A percentile compares a stretch with the other conserved stretches of the same genome.
Evolutionary conservation across 2,888 invertebrate genomes (phyloP).

Genomic region (Ligdia adustata): DNA sequence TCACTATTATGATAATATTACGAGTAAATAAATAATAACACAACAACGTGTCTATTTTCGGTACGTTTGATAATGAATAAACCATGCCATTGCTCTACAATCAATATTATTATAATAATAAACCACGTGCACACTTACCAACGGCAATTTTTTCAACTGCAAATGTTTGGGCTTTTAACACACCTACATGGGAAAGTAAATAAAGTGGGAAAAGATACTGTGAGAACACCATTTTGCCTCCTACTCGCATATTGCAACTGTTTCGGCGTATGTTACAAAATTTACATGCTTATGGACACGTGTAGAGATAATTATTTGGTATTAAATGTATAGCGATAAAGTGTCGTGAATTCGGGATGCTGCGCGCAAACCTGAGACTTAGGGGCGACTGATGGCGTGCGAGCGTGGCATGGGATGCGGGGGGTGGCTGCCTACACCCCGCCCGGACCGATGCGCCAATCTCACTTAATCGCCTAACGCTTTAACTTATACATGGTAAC

Average conservation of each 20-base stretch:
- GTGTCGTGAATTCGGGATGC: constrained; percentile 71
- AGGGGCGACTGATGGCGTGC: constrained; percentile 75
- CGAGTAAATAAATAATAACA: too few relatives aligned
- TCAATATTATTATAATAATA: too few relatives aligned
- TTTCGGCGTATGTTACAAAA: background rate
- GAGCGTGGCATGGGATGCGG: constrained; percentile 66
- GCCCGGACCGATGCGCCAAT: constrained; percentile 38
- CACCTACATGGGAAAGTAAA: constrained; percentile 59
- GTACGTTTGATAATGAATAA: too few relatives aligned
- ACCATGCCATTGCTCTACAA: too few relatives aligned
- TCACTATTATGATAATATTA: too few relatives aligned
- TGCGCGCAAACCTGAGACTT: constrained; percentile 80
- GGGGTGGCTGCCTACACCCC: constrained; percentile 50
- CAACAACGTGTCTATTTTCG: too few relatives aligned
- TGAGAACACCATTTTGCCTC: constrained; percentile 50
- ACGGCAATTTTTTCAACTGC: constrained; percentile 77
- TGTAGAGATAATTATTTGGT: constrained; percentile 32
- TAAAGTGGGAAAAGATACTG: constrained; percentile 37
- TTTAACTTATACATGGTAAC: too few relatives aligned
- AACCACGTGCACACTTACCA: constrained; percentile 64
- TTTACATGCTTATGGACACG: constrained; percentile 17
- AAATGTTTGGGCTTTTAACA: constrained; percentile 65
- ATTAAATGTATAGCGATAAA: constrained; percentile 44
- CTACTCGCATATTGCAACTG: background rate
- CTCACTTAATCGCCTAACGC: constrained; percentile 49